phyloP scores from a whole-genome alignment of 2,888 invertebrate species.

The Scaptodrosophila latifasciaeformis region DNA sequence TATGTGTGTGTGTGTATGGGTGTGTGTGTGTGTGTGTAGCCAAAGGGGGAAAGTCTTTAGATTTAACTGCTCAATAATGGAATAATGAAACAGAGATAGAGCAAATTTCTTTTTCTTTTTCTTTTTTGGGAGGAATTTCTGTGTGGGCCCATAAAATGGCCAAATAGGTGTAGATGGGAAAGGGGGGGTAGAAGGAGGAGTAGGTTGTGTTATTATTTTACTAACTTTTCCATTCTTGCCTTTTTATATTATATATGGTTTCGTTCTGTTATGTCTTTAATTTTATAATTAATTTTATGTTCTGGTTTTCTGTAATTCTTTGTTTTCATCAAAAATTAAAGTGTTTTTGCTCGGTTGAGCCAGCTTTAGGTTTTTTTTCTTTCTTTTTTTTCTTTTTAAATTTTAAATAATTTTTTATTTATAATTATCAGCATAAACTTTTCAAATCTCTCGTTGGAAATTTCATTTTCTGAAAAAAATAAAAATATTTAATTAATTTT shows the following conservation, averaged over 20 bases:
- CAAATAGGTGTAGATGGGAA: too few species aligned
- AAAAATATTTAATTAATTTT: slow-evolving; percentile 21
- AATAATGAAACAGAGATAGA: too few species aligned
- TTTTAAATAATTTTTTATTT: slow-evolving; percentile 73
- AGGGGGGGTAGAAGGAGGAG: too few species aligned
- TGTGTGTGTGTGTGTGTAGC: too few species aligned
- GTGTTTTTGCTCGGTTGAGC: slow-evolving; percentile 43
- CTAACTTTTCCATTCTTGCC: slow-evolving; percentile 55
- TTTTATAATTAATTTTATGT: slow-evolving; percentile 63
- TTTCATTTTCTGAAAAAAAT: slow-evolving; percentile 70
- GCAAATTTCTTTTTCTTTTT: slow-evolving; percentile 6
- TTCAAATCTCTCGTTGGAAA: slow-evolving; percentile 74
- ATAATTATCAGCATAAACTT: slow-evolving; percentile 74
- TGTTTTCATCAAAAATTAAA: slow-evolving; percentile 47
- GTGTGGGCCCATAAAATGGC: too few species aligned
- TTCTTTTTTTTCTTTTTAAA: slow-evolving; percentile 49
- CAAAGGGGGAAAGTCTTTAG: too few species aligned
- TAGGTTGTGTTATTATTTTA: slow-evolving; percentile 41
- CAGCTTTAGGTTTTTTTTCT: slow-evolving; percentile 39
- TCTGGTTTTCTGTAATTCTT: slow-evolving; percentile 27
- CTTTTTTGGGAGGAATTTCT: slow-evolving; percentile 13
- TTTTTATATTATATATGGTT: slow-evolving; percentile 35
- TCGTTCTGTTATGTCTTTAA: slow-evolving; percentile 38
- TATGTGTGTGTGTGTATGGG: too few species aligned
- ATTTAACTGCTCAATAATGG: too few species aligned